Percentiles rank a stretch among this genome's conserved stretches.
phyloP scores from a whole-genome alignment of 2,113 vertebrate genomes.

The Pterophyllum scalare region DNA sequence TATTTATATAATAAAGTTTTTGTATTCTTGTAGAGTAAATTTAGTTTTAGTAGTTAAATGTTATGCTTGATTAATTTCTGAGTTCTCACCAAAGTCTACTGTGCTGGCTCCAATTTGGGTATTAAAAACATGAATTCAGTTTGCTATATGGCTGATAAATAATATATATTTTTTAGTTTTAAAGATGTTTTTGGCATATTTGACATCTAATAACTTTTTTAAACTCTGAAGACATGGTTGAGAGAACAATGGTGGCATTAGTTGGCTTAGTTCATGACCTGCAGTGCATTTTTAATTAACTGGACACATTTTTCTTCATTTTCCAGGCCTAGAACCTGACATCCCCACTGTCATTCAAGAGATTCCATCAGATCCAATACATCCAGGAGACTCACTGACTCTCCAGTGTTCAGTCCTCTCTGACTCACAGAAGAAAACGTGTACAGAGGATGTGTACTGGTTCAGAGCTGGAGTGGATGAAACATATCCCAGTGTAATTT shows the following conservation, averaged over 20 bases:
- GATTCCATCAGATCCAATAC: neutral
- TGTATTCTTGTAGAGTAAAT: neutral
- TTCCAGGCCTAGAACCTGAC: constrained; percentile 3
- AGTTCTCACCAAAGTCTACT: no score
- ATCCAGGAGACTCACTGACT: constrained; percentile 18
- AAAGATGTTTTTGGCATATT: neutral
- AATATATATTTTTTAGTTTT: rapidly evolving
- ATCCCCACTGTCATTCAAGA: neutral
- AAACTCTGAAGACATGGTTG: neutral
- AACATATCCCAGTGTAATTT: constrained; percentile 18
- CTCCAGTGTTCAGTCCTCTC: constrained; percentile 49
- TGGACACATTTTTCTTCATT: no score
- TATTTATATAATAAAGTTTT: no score
- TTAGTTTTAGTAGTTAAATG: no score
- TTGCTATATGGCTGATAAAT: neutral
- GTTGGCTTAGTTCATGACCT: neutral
- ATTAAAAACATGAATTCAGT: neutral
- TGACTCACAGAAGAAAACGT: constrained; percentile 15
- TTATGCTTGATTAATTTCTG: no score
- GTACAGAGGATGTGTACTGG: constrained; percentile 44
- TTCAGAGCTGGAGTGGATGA: constrained; percentile 32
- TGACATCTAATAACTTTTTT: neutral
- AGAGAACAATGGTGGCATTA: neutral
- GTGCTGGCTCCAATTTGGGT: rapidly evolving
- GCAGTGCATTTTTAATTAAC: neutral